phyloP scores from a whole-genome alignment of 2,888 invertebrate species.

The Rutpela maculata region DNA sequence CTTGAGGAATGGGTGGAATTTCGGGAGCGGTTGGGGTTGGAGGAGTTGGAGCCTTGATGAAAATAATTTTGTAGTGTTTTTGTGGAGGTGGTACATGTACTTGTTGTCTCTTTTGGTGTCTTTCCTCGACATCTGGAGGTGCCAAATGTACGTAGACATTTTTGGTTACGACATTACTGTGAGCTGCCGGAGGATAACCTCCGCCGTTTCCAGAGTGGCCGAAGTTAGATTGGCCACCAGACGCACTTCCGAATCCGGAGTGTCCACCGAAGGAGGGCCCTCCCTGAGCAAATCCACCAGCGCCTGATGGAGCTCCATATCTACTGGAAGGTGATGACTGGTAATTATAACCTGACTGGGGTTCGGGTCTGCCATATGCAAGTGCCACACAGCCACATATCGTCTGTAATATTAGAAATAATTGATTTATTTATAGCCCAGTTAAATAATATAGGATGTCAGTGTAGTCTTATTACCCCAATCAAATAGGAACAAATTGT shows the following conservation, averaged over 20 bases:
- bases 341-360: slow-evolving; percentile 30
- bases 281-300: not conserved
- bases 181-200: not conserved
- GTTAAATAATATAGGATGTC: too few relatives aligned
- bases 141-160: slow-evolving; percentile 34
- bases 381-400: slow-evolving; percentile 14
- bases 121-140: slow-evolving; percentile 70
- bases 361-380: slow-evolving; percentile 26
- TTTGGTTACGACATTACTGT: slow-evolving; percentile 8
- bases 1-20: slow-evolving; percentile 85
- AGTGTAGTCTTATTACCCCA: too few relatives aligned
- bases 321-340: slow-evolving; percentile 15
- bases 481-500: too few relatives aligned
- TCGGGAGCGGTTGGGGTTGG: slow-evolving; percentile 86
- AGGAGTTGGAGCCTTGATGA: slow-evolving; percentile 80
- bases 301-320: slow-evolving; percentile 35
- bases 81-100: slow-evolving; percentile 83
- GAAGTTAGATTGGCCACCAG: not conserved
- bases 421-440: too few relatives aligned
- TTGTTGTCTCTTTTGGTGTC: slow-evolving; percentile 78
- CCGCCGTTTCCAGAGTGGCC: not conserved
- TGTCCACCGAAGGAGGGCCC: not conserved
- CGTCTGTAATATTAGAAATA: slow-evolving; percentile 21
- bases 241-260: slow-evolving; percentile 10
- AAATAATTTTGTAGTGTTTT: slow-evolving; percentile 93